Conservation (phyloP, 2,888 invertebrate species). For the Pyrochroa serraticornis region DNA sequence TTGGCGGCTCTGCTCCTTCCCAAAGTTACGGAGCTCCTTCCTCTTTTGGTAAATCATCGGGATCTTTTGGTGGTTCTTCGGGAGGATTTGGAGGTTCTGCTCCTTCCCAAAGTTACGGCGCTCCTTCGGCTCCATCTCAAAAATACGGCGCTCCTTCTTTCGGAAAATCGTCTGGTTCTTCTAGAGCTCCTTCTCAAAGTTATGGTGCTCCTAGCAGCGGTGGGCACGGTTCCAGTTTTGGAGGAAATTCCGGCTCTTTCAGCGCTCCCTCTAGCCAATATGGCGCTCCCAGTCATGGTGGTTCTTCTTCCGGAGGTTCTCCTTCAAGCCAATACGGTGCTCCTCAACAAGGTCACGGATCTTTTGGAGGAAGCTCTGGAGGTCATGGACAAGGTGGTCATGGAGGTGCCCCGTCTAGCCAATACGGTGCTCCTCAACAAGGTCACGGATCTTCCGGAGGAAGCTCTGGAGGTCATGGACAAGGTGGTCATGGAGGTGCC, state of each 20-base stretch:
- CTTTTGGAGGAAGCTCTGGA: constrained; percentile 10
- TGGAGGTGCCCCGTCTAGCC: constrained; percentile 46
- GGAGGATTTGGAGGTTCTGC: constrained; percentile 34
- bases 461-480: constrained; percentile 1
- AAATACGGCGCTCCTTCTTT: constrained; percentile 57
- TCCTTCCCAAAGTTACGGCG: constrained; percentile 49
- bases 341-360: constrained; percentile 17
- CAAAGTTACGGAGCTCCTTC: constrained; percentile 28
- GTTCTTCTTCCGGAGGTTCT: no score
- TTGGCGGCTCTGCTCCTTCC: constrained; percentile 49
- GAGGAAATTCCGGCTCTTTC: constrained; percentile 59
- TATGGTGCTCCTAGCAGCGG: constrained; percentile 38
- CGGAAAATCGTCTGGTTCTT: constrained; percentile 42
- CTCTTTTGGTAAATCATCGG: constrained; percentile 19
- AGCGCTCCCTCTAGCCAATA: constrained; percentile 57
- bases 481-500: constrained; percentile 24
- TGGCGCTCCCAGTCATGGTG: no score
- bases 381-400: constrained; percentile 10
- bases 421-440: constrained; percentile 36
- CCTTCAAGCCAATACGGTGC: constrained; percentile 47
- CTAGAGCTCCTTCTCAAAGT: constrained; percentile 35
- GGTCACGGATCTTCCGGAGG: constrained; percentile 24
- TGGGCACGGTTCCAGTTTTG: constrained; percentile 22
- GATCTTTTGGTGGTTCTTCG: constrained; percentile 56
- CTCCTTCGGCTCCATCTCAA: constrained; percentile 56